A percentile compares a stretch with the other conserved stretches of the same genome.
phyloP scores from a whole-genome alignment of 2,113 vertebrate species.

The Calidris pygmaea region DNA sequence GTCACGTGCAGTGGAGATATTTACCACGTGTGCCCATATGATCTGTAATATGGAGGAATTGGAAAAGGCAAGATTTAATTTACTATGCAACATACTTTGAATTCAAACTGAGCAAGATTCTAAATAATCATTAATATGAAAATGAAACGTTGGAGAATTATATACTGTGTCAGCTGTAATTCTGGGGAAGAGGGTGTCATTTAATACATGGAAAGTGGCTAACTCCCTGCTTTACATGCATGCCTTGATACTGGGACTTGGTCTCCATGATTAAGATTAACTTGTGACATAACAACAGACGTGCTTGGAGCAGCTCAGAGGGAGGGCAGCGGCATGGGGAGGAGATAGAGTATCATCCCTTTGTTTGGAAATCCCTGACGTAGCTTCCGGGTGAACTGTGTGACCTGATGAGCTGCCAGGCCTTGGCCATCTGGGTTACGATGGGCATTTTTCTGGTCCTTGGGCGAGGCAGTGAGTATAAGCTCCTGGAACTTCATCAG shows the following conservation, averaged over 20 bases:
- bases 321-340: neutral
- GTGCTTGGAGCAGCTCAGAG: neutral
- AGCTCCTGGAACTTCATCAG: neutral
- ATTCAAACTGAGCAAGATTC: neutral
- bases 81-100: neutral
- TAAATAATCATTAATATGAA: neutral
- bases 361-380: neutral
- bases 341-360: neutral
- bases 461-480: accelerated
- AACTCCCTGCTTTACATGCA: neutral
- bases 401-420: neutral
- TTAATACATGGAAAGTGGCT: neutral
- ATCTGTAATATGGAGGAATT: slow-evolving; percentile 98
- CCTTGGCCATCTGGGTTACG: neutral
- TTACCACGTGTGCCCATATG: slow-evolving; percentile 98
- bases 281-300: neutral
- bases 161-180: neutral
- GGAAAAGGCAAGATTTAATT: slow-evolving; percentile 84
- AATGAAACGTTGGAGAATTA: neutral
- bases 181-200: neutral
- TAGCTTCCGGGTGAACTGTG: neutral
- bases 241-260: neutral
- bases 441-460: neutral
- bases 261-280: neutral
- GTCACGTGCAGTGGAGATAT: slow-evolving; percentile 95